phyloP scores from a whole-genome alignment of 2,113 vertebrate genomes.

The Brachyistius frenatus region DNA sequence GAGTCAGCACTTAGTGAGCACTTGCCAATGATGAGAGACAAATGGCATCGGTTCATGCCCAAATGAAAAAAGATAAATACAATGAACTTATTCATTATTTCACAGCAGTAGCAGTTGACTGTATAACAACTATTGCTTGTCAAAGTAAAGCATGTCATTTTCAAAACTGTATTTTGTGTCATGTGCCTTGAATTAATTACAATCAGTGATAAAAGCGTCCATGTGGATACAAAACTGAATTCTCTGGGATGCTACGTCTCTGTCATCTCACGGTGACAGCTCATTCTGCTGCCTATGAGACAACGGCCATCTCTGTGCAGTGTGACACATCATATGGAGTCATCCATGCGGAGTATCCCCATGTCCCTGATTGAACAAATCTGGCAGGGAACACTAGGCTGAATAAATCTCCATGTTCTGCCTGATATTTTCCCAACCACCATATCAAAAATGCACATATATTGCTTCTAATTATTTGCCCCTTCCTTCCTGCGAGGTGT shows the following conservation, averaged over 20 bases:
- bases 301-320: constrained; percentile 2
- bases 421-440: constrained; percentile 1
- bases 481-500: constrained; percentile 26
- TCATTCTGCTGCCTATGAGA: neutral
- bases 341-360: neutral
- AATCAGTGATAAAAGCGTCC: neutral
- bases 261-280: neutral
- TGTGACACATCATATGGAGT: constrained; percentile 17
- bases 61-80: neutral
- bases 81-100: constrained; percentile 3
- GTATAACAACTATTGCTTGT: too few relatives aligned
- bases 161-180: too few relatives aligned
- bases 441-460: constrained; percentile 4
- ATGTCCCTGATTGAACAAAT: neutral
- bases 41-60: constrained; percentile 33
- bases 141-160: too few relatives aligned
- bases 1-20: constrained; percentile 69
- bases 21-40: constrained; percentile 52
- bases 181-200: neutral
- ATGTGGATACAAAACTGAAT: constrained; percentile 6
- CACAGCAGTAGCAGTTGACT: constrained; percentile 7
- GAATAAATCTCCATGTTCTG: neutral
- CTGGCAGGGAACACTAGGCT: neutral
- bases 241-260: neutral
- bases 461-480: neutral